phyloP scores from a whole-genome alignment of 2,797 vertebrate genomes.

The Xenops minutus region DNA sequence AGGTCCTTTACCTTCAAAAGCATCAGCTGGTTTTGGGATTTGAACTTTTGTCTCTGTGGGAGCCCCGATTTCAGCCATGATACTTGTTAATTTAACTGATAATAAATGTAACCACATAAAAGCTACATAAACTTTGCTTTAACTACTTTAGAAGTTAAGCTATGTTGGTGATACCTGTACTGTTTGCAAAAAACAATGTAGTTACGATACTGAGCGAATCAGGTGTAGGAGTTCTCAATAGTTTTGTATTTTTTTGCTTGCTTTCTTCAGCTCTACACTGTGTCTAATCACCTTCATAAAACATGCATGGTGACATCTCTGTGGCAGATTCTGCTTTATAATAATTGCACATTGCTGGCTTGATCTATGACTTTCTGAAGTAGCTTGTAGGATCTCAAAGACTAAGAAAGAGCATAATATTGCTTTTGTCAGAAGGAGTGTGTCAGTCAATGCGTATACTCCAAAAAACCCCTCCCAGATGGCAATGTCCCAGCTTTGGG shows the following conservation, averaged over 20 bases:
- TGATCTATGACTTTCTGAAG: not conserved
- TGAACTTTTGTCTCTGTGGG: not conserved
- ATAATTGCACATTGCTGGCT: not conserved
- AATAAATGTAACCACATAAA: not conserved
- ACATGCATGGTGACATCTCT: not conserved
- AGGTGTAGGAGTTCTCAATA: not conserved
- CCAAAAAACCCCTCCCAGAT: not conserved
- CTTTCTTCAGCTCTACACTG: not conserved
- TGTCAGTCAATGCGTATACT: not conserved
- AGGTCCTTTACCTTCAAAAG: not conserved
- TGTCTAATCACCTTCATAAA: not conserved
- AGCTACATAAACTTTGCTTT: not conserved
- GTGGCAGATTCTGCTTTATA: not conserved
- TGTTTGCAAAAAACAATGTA: not conserved
- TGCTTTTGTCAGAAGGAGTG: accelerated
- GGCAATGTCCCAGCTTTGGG: not conserved
- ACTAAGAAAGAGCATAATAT: not conserved
- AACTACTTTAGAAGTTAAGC: not conserved
- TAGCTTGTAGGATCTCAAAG: not conserved
- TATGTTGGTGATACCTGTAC: not conserved
- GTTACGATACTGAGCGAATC: not conserved
- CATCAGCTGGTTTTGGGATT: not conserved
- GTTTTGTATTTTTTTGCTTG: not conserved
- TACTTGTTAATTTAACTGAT: not conserved
- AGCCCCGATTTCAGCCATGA: not conserved